Evolutionary conservation across 2,888 invertebrate species (phyloP).

Genomic region (Chalcis sispes): DNA sequence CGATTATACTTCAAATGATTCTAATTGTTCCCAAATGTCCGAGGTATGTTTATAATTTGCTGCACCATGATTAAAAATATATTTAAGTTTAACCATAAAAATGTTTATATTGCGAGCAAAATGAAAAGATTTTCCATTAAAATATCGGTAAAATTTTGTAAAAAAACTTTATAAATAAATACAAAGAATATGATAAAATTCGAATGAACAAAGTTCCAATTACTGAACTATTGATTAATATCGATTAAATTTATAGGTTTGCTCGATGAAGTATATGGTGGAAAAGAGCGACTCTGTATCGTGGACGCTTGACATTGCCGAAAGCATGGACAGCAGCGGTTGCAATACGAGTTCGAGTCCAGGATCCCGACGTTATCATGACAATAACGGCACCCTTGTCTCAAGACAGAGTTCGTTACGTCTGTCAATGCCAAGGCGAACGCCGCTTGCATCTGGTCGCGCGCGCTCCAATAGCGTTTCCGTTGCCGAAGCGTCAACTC

Average conservation of each 20-base stretch:
- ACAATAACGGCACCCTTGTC: slow-evolving; percentile 52
- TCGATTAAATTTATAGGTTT: slow-evolving; percentile 76
- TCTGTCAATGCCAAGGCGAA: slow-evolving; percentile 64
- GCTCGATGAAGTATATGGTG: slow-evolving; percentile 89
- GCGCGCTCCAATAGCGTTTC: slow-evolving; percentile 72
- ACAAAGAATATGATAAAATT: too few relatives aligned
- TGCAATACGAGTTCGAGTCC: slow-evolving; percentile 50
- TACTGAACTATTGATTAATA: neutral
- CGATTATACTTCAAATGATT: slow-evolving; percentile 59
- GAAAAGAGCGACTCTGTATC: slow-evolving; percentile 92
- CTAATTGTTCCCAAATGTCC: slow-evolving; percentile 42
- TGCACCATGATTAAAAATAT: too few relatives aligned
- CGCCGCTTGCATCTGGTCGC: slow-evolving; percentile 60
- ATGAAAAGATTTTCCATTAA: too few relatives aligned
- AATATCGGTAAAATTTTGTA: too few relatives aligned
- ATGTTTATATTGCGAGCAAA: neutral
- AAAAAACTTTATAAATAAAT: too few relatives aligned
- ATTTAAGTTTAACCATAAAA: neutral
- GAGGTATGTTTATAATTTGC: slow-evolving; percentile 32
- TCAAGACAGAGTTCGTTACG: slow-evolving; percentile 70
- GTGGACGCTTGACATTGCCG: slow-evolving; percentile 89
- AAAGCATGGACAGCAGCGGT: slow-evolving; percentile 58
- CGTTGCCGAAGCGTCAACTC: slow-evolving; percentile 62
- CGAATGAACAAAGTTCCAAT: too few relatives aligned
- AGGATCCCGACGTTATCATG: slow-evolving; percentile 45